phyloP scores from a whole-genome alignment of 1,140 invertebrate species.

The Apis dorsata region DNA sequence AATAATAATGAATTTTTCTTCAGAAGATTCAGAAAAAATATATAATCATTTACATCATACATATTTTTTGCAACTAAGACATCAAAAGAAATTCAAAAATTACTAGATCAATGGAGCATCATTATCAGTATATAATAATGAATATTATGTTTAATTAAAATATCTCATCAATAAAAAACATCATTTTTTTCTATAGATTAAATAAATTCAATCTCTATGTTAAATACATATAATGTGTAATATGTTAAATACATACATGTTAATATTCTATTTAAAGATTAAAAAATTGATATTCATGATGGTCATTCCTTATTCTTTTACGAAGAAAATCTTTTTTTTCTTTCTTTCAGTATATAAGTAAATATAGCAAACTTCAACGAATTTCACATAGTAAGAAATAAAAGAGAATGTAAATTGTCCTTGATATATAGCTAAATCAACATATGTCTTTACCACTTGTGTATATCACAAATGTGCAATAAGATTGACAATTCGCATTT shows the following conservation, averaged over 20 bases:
- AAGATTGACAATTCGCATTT: not conserved
- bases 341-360: not conserved
- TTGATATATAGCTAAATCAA: conserved; percentile 17
- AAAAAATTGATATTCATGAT: too few species aligned
- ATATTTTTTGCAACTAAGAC: too few species aligned
- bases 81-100: not conserved
- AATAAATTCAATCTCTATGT: not conserved
- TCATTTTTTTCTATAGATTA: not conserved
- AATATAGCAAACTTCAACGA: not conserved
- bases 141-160: not conserved
- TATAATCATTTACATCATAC: too few species aligned
- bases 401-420: conserved; percentile 25
- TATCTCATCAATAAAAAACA: not conserved
- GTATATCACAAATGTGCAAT: too few species aligned
- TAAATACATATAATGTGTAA: too few species aligned
- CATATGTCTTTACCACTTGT: not conserved
- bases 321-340: not conserved
- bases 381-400: conserved; percentile 8
- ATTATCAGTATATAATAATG: not conserved
- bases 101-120: not conserved
- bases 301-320: too few species aligned
- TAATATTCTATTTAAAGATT: too few species aligned
- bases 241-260: too few species aligned
- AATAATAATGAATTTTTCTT: too few species aligned
- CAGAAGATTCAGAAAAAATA: too few species aligned